phyloP scores from a whole-genome alignment of 2,113 vertebrate species.

The Tachysurus vachellii region DNA sequence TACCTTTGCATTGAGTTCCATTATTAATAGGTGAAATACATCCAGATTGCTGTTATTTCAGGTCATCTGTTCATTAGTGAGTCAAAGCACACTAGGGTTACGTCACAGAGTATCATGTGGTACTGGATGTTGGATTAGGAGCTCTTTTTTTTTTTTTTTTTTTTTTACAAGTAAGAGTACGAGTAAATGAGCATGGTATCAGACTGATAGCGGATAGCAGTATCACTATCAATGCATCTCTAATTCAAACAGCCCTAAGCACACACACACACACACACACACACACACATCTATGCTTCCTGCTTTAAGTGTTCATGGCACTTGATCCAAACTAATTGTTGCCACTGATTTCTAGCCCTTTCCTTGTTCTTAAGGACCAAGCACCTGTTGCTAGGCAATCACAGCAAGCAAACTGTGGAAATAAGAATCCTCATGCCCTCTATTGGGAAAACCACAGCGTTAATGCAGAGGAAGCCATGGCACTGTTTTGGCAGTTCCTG shows the following conservation, averaged over 20 bases:
- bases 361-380: background rate
- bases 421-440: background rate
- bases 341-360: background rate
- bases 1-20: background rate
- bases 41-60: background rate
- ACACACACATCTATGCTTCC: background rate
- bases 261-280: background rate
- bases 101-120: background rate
- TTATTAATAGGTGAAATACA: background rate
- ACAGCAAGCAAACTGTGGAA: background rate
- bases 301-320: background rate
- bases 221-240: background rate
- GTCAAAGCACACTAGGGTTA: background rate
- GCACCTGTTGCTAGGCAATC: conserved; percentile 28
- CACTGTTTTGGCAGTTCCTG: conserved; percentile 30
- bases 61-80: background rate
- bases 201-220: background rate
- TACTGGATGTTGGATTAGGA: background rate
- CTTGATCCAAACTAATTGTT: background rate
- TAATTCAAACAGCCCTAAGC: background rate
- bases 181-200: background rate
- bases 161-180: background rate
- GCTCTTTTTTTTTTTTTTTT: background rate
- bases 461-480: conserved; percentile 18
- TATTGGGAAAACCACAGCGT: conserved; percentile 6